These are phyloP conservation scores for Hyles vespertilio DNA, from an alignment of 1,140 invertebrate genomes.

Conservation along the genomic window DNA sequence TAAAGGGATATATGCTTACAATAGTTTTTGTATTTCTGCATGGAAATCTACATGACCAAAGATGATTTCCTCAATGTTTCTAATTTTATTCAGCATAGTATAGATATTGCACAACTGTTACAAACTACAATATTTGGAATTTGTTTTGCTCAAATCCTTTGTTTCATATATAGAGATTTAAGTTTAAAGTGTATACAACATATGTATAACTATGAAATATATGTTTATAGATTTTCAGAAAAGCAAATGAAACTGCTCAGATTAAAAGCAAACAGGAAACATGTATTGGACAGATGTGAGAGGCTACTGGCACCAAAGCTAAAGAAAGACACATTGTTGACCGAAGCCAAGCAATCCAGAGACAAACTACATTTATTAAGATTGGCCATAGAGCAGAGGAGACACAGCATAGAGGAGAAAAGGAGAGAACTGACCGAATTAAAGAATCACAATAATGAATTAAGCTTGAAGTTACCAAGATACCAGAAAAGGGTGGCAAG, in stretches of 20 bases:
- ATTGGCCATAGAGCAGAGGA: slow-evolving; percentile 79
- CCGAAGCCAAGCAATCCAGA: slow-evolving; percentile 79
- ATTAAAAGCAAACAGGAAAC: slow-evolving; percentile 76
- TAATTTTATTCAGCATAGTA: too few species aligned
- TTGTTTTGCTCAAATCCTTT: too few species aligned
- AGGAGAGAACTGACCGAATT: slow-evolving; percentile 73
- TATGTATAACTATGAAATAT: too few species aligned
- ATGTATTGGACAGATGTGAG: slow-evolving; percentile 77
- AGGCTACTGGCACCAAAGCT: slow-evolving; percentile 76
- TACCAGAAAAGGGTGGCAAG: slow-evolving; percentile 80
- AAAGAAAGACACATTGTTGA: slow-evolving; percentile 77
- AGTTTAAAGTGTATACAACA: not conserved
- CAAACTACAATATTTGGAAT: too few species aligned
- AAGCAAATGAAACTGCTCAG: slow-evolving; percentile 79
- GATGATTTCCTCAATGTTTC: too few species aligned
- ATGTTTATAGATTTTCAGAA: slow-evolving; percentile 77
- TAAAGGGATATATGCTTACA: too few species aligned
- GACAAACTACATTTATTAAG: slow-evolving; percentile 80
- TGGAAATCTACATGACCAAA: too few species aligned
- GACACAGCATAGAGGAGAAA: slow-evolving; percentile 77
- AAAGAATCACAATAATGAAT: slow-evolving; percentile 77
- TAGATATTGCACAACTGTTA: too few species aligned
- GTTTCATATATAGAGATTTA: not conserved
- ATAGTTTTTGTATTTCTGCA: too few species aligned
- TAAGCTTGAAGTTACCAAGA: slow-evolving; percentile 76